Conservation (phyloP, 1,140 invertebrate species). For the Daktulosphaira vitifoliae region DNA sequence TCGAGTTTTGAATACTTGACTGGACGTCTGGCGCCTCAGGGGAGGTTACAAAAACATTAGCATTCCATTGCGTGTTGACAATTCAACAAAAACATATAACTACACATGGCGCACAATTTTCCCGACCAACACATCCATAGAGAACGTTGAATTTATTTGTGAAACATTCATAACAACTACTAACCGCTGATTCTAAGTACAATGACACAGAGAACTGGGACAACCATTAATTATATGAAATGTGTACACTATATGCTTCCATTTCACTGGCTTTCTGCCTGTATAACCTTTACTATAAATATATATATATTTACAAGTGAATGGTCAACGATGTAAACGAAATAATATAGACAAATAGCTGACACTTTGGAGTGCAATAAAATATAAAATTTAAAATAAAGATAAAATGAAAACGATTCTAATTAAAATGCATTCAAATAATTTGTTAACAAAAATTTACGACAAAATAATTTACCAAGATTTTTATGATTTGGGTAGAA, state of each 20-base stretch:
- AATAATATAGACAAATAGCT: conserved; percentile 20
- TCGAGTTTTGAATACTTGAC: conserved; percentile 2
- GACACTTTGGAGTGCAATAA: conserved; percentile 7
- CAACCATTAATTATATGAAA: conserved; percentile 19
- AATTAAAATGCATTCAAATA: no score
- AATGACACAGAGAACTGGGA: neutral
- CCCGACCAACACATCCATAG: neutral
- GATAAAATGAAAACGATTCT: neutral
- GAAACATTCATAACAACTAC: neutral
- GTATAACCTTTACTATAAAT: neutral
- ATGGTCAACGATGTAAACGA: neutral
- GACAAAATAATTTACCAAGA: no score
- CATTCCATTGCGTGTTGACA: conserved; percentile 32
- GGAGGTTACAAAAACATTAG: conserved; percentile 24
- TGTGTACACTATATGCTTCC: neutral
- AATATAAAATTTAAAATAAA: neutral
- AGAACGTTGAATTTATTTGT: neutral
- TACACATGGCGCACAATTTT: neutral
- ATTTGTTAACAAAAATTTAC: no score
- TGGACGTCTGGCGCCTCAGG: neutral
- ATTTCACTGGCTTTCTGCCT: neutral
- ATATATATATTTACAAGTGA: neutral
- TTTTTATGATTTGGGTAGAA: no score
- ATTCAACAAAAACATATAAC: neutral
- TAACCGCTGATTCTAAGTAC: no score